Evolutionary conservation across 2,797 vertebrate species (phyloP).

Genomic region (Siniperca scherzeri): DNA sequence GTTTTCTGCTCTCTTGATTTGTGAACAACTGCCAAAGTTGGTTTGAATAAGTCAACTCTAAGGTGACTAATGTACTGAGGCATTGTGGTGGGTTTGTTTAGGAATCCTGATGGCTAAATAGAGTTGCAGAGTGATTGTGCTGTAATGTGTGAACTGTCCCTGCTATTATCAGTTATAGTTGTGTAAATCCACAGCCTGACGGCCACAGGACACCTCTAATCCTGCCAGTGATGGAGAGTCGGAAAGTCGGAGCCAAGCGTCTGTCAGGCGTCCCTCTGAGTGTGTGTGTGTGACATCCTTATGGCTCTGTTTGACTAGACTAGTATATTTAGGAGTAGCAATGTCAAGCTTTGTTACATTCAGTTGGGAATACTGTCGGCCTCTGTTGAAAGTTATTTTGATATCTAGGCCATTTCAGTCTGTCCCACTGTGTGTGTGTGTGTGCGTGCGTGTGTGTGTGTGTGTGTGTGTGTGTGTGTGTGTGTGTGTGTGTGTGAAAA

Average conservation of each 20-base stretch:
- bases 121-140: slow-evolving; percentile 31
- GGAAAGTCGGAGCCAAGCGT: slow-evolving; percentile 35
- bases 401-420: slow-evolving; percentile 45
- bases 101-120: slow-evolving; percentile 44
- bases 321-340: slow-evolving; percentile 54
- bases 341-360: slow-evolving; percentile 53
- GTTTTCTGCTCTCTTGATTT: slow-evolving; percentile 5
- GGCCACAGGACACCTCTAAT: slow-evolving; percentile 56
- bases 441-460: slow-evolving; percentile 32
- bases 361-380: slow-evolving; percentile 46
- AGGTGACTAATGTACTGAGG: background rate
- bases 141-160: slow-evolving; percentile 67
- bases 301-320: slow-evolving; percentile 26
- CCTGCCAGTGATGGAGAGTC: slow-evolving; percentile 51
- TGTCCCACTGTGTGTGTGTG: slow-evolving; percentile 23
- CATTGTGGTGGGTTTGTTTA: background rate
- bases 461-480: slow-evolving; percentile 24
- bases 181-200: slow-evolving; percentile 62
- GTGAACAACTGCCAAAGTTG: background rate
- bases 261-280: slow-evolving; percentile 41
- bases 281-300: background rate
- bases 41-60: background rate
- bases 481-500: slow-evolving; percentile 10
- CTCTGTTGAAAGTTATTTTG: slow-evolving; percentile 51
- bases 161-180: slow-evolving; percentile 67